Evolutionary conservation across 2,888 invertebrate species (phyloP).

Genomic region (Polydrusus cervinus): DNA sequence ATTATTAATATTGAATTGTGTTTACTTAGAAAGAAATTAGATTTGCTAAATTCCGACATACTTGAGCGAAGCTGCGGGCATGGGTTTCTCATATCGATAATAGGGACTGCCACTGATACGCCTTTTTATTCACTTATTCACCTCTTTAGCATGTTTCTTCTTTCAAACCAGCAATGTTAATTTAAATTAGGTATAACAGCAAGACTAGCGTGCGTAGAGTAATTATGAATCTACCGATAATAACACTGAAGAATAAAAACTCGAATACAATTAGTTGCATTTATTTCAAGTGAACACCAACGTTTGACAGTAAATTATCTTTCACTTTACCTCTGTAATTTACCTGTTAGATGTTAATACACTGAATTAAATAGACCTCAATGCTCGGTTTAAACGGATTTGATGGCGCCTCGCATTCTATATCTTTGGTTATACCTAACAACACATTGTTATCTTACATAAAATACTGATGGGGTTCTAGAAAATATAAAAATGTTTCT

Average conservation of each 20-base stretch:
- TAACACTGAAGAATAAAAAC: conserved; percentile 29
- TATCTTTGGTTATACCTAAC: conserved; percentile 15
- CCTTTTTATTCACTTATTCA: conserved; percentile 3
- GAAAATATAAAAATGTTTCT: conserved; percentile 46
- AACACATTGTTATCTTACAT: conserved; percentile 34
- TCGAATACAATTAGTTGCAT: conserved; percentile 43
- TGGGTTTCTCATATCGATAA: no score
- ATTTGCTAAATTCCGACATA: no score
- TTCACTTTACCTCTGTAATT: conserved; percentile 56
- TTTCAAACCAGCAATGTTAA: conserved; percentile 7
- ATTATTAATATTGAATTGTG: no score
- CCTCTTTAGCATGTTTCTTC: conserved; percentile 13
- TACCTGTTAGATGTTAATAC: conserved; percentile 48
- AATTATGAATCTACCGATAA: conserved; percentile 35
- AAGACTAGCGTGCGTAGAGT: conserved; percentile 22
- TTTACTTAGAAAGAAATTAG: no score
- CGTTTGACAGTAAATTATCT: conserved; percentile 54
- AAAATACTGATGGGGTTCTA: conserved; percentile 36
- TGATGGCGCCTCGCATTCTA: conserved; percentile 45
- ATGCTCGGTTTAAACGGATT: conserved; percentile 26
- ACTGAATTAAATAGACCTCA: conserved; percentile 44
- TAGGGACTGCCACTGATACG: not conserved
- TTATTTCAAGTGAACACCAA: conserved; percentile 31
- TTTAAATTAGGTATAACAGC: conserved; percentile 26
- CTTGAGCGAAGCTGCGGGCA: no score